Evolutionary conservation across 2,113 vertebrate genomes (phyloP).

Genomic region (Perccottus glenii): DNA sequence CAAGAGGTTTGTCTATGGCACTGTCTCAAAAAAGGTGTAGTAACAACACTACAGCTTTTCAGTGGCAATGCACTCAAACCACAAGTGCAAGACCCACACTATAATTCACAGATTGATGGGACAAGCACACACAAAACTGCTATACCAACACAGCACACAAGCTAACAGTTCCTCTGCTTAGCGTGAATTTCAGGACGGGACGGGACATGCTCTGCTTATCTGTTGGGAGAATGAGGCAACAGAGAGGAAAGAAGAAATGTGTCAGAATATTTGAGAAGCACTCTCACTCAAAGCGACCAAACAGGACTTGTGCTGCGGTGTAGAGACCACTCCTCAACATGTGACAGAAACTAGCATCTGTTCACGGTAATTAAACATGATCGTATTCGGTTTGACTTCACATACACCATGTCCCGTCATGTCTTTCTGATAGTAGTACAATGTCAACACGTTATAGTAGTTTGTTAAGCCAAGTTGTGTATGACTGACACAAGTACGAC

Average conservation of each 20-base stretch:
- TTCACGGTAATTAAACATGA: not conserved
- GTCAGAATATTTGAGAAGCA: conserved; percentile 2
- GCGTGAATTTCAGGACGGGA: conserved; percentile 45
- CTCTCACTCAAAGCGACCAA: not conserved
- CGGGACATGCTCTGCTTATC: conserved; percentile 57
- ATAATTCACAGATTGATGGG: conserved; percentile 7
- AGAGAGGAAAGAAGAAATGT: conserved; percentile 6
- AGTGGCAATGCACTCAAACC: conserved; percentile 6
- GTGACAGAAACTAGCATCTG: not conserved
- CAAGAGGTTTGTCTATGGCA: not conserved
- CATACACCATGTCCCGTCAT: not conserved
- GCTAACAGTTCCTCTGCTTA: conserved; percentile 24
- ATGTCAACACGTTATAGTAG: not conserved
- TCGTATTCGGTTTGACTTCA: not conserved
- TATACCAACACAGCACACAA: conserved; percentile 10
- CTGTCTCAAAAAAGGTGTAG: conserved; percentile 3
- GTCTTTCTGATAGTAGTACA: not conserved
- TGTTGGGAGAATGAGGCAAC: conserved; percentile 17
- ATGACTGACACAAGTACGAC: no score
- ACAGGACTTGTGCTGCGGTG: not conserved
- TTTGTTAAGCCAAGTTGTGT: not conserved
- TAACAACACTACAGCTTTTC: conserved; percentile 11
- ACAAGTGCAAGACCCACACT: not conserved
- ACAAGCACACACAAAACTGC: conserved; percentile 4
- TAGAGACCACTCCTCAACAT: not conserved